Percentiles rank a stretch among this genome's conserved stretches.
Conservation (phyloP, 2,113 vertebrate genomes). For the Nansenia antarctica region DNA sequence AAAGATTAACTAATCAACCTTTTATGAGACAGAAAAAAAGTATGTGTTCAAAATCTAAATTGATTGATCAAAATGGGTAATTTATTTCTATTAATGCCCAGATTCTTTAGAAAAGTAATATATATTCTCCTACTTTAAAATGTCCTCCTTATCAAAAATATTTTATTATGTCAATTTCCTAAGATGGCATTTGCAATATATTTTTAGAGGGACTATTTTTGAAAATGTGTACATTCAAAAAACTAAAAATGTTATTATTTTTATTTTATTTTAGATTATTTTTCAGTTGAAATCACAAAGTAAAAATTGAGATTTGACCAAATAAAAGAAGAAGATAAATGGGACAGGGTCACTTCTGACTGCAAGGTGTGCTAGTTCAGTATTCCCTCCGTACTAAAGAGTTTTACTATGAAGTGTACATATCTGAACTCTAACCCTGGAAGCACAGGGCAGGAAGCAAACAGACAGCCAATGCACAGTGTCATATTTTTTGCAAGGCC, state of each 20-base stretch:
- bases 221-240: conserved; percentile 31
- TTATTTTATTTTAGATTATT: conserved; percentile 29
- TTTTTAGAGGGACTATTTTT: conserved; percentile 76
- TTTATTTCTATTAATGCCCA: conserved; percentile 40
- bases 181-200: conserved; percentile 76
- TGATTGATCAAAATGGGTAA: conserved; percentile 30
- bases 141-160: conserved; percentile 67
- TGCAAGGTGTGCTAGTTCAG: conserved; percentile 1
- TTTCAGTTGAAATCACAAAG: conserved; percentile 40
- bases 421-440: conserved; percentile 59
- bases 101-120: conserved; percentile 55
- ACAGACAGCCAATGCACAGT: conserved; percentile 70
- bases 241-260: conserved; percentile 50
- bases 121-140: conserved; percentile 64
- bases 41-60: conserved; percentile 17
- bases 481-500: conserved; percentile 69
- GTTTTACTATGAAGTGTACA: conserved; percentile 55
- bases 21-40: neutral
- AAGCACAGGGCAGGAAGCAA: conserved; percentile 64
- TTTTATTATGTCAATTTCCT: conserved; percentile 76
- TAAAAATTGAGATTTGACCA: conserved; percentile 59
- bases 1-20: conserved; percentile 10
- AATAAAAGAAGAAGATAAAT: conserved; percentile 32
- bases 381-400: neutral
- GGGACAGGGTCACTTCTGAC: conserved; percentile 17